Conservation (phyloP, 1,140 invertebrate genomes). For the Nautilus pompilius region DNA sequence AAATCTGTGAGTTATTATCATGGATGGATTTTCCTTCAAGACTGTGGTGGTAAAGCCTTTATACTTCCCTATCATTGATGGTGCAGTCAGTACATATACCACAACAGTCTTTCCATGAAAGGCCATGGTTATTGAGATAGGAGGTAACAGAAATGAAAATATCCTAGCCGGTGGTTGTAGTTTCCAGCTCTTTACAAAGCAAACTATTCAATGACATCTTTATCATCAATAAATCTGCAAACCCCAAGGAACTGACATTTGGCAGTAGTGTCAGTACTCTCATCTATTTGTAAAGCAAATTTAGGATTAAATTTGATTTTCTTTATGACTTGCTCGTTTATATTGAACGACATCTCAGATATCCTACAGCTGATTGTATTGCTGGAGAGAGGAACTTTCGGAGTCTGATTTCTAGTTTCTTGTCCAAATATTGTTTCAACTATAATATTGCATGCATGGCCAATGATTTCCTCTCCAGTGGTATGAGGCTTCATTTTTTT, state of each 20-base stretch:
- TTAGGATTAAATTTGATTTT: background rate
- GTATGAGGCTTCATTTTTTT: background rate
- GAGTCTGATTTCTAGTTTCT: no score
- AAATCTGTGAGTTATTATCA: background rate
- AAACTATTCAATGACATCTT: background rate
- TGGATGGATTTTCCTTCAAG: background rate
- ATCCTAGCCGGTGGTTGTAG: background rate
- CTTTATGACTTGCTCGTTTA: background rate
- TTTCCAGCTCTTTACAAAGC: background rate
- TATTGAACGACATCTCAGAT: background rate
- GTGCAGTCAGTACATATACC: background rate
- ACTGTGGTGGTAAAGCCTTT: background rate
- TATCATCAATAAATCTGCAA: background rate
- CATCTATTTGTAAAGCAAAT: background rate
- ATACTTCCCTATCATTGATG: background rate
- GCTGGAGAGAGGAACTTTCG: background rate
- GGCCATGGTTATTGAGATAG: background rate
- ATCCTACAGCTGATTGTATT: background rate
- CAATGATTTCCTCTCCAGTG: background rate
- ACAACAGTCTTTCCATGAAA: background rate
- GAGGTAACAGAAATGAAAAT: background rate
- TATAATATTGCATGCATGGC: background rate
- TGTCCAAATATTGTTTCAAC: background rate
- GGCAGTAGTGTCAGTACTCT: background rate
- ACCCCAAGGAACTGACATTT: background rate